phyloP scores from a whole-genome alignment of 2,113 vertebrate genomes.

The Malurus cyaneus region DNA sequence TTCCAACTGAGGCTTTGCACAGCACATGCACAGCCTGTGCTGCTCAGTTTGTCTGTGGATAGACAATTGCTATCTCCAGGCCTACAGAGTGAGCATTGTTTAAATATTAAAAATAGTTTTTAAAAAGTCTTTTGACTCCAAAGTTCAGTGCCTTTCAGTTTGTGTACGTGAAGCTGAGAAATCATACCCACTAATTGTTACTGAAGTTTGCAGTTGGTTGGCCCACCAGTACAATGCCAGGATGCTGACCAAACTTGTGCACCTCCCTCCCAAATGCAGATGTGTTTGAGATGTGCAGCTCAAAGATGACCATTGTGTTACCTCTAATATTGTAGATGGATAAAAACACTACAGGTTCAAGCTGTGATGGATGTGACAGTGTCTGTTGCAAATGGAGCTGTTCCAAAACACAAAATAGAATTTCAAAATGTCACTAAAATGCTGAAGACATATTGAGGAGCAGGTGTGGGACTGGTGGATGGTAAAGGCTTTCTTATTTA shows the following conservation, averaged over 20 bases:
- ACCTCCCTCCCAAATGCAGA: background rate
- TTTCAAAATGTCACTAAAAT: background rate
- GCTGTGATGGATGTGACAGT: background rate
- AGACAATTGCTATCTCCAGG: background rate
- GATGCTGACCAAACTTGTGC: background rate
- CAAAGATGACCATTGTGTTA: background rate
- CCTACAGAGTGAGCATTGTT: background rate
- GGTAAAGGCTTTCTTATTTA: background rate
- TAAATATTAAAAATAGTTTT: background rate
- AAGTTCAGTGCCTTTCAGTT: background rate
- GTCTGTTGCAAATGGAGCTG: background rate
- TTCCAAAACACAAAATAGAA: background rate
- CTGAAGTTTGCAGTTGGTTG: background rate
- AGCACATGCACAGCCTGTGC: background rate
- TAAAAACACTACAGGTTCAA: background rate
- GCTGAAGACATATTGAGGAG: background rate
- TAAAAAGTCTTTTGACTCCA: background rate
- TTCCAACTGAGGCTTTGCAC: background rate
- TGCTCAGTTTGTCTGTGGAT: background rate
- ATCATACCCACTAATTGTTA: background rate
- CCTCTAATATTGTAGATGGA: background rate
- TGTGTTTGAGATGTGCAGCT: background rate
- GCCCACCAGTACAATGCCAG: background rate
- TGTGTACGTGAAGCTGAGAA: background rate
- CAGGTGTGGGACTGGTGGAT: background rate